Evolutionary conservation across 2,888 invertebrate genomes (phyloP).

Genomic region (Cotesia congregata): DNA sequence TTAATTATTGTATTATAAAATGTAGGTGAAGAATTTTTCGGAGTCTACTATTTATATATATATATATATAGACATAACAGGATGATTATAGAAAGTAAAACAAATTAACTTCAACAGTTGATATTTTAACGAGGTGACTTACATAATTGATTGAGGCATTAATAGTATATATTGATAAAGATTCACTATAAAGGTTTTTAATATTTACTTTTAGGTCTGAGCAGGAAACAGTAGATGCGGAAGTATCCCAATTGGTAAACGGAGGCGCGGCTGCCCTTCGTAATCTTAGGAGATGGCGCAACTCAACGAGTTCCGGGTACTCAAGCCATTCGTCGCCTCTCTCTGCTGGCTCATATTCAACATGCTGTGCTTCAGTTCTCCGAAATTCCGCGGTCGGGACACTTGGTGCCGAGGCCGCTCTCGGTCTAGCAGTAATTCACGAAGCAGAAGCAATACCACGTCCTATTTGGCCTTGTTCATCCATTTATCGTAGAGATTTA

Average conservation of each 20-base stretch:
- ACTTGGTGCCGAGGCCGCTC: conserved; percentile 40
- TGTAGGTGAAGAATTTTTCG: not conserved
- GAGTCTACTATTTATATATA: not conserved
- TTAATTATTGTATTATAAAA: not conserved
- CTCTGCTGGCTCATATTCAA: conserved; percentile 56
- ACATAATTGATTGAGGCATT: conserved; percentile 3
- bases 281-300: conserved; percentile 57
- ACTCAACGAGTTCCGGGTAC: conserved; percentile 64
- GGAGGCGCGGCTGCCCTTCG: conserved; percentile 49
- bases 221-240: conserved; percentile 58
- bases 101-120: not conserved
- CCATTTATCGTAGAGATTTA: conserved; percentile 41
- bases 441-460: conserved; percentile 61
- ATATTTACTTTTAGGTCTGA: conserved; percentile 56
- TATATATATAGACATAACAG: not conserved
- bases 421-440: conserved; percentile 59
- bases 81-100: conserved; percentile 8
- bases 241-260: conserved; percentile 56
- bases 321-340: conserved; percentile 62
- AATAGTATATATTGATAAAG: not conserved
- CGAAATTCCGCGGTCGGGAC: conserved; percentile 37
- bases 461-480: conserved; percentile 59
- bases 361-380: conserved; percentile 50
- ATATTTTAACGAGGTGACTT: conserved; percentile 3
- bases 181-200: not conserved